phyloP scores from a whole-genome alignment of 2,797 vertebrate genomes.

The Orientallactaga sibirica region DNA sequence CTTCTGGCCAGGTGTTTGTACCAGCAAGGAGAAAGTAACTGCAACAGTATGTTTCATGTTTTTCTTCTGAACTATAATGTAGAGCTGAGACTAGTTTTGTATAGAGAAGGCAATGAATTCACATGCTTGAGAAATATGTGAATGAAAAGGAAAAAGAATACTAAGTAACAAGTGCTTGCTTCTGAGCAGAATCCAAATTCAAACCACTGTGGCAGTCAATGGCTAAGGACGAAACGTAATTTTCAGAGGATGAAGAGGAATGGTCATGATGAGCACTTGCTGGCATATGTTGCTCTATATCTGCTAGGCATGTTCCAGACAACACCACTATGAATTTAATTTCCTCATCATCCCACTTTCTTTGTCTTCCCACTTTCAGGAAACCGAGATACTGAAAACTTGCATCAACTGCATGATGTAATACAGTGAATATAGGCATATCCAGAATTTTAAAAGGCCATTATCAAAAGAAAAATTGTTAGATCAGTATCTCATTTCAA shows the following conservation, averaged over 20 bases:
- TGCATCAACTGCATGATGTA: background rate
- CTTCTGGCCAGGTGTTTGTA: too few species aligned
- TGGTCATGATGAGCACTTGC: background rate
- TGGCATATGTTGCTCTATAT: background rate
- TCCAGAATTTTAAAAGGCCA: background rate
- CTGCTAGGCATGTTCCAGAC: background rate
- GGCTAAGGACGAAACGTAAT: background rate
- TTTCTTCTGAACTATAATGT: background rate
- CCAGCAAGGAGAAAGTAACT: too few species aligned
- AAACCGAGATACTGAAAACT: conserved; percentile 12
- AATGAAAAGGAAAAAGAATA: background rate
- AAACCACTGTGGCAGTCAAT: background rate
- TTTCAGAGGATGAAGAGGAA: background rate
- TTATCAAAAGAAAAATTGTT: background rate
- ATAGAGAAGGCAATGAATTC: background rate
- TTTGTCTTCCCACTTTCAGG: background rate
- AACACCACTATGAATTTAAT: background rate
- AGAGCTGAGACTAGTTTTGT: background rate
- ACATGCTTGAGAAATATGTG: background rate
- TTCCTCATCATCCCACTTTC: background rate
- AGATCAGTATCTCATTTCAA: background rate
- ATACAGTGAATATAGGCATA: background rate
- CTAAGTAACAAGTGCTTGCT: background rate
- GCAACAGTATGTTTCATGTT: background rate
- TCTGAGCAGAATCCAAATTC: background rate